Evolutionary conservation across 2,113 vertebrate species (phyloP).

Genomic region (Phaetusa simplex): DNA sequence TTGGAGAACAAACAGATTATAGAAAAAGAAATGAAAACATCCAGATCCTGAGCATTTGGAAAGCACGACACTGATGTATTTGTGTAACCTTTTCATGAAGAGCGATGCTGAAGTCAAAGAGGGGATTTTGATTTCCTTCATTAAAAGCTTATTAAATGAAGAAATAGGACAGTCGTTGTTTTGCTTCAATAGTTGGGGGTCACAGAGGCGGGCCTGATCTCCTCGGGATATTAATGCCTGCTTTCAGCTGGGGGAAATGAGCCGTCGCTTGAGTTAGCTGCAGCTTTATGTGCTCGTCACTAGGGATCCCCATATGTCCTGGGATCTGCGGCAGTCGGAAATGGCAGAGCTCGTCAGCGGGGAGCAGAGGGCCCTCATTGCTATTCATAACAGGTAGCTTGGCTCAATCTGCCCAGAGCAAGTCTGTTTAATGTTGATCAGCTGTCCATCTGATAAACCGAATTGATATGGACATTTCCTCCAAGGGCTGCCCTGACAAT

Average conservation of each 20-base stretch:
- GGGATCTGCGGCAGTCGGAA: constrained; percentile 68
- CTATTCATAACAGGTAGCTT: constrained; percentile 76
- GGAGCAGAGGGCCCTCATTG: constrained; percentile 77
- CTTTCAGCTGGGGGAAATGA: constrained; percentile 82
- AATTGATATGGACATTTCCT: constrained; percentile 73
- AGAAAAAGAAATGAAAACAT: constrained; percentile 2
- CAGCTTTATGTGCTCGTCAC: constrained; percentile 77
- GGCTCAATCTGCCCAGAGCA: constrained; percentile 76
- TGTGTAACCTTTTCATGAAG: constrained; percentile 70
- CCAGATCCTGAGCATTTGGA: constrained; percentile 42
- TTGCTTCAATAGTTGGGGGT: constrained; percentile 74
- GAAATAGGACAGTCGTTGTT: constrained; percentile 74
- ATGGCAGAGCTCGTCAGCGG: constrained; percentile 55
- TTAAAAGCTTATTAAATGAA: constrained; percentile 81
- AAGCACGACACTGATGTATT: constrained; percentile 69
- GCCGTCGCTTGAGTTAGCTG: constrained; percentile 72
- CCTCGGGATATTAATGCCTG: constrained; percentile 81
- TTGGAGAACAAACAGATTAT: constrained; percentile 40
- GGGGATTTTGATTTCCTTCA: constrained; percentile 73
- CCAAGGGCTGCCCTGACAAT: constrained; percentile 71
- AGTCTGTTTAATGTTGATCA: constrained; percentile 81
- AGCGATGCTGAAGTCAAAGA: constrained; percentile 55
- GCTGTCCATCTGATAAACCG: constrained; percentile 78
- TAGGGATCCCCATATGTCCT: constrained; percentile 82
- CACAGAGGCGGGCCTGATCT: constrained; percentile 73